Conservation (phyloP, 2,888 invertebrate genomes). For the Eudemis profundana region DNA sequence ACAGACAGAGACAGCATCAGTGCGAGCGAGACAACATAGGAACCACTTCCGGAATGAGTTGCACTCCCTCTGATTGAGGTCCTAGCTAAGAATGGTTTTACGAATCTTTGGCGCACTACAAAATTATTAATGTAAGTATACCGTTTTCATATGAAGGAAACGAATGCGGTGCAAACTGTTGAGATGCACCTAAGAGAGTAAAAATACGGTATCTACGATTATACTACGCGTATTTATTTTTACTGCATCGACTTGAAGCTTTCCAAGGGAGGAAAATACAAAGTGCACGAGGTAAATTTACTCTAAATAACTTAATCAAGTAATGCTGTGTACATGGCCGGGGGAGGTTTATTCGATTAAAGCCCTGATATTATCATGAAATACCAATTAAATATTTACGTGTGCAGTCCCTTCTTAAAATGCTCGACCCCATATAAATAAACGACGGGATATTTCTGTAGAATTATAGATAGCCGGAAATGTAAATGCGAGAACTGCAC, state of each 20-base stretch:
- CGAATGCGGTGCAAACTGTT: neutral
- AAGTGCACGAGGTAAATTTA: constrained; percentile 27
- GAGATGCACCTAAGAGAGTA: too few species aligned
- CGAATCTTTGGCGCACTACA: constrained; percentile 22
- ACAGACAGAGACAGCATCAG: constrained; percentile 25
- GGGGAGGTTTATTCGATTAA: constrained; percentile 40
- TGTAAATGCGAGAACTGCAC: constrained; percentile 2
- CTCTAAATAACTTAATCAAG: constrained; percentile 38
- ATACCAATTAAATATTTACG: constrained; percentile 43
- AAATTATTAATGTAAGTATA: constrained; percentile 22
- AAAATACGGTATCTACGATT: too few species aligned
- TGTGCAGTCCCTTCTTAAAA: constrained; percentile 32
- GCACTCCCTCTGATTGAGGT: constrained; percentile 84
- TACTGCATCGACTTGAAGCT: too few species aligned
- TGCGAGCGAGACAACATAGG: constrained; percentile 74
- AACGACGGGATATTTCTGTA: constrained; percentile 2
- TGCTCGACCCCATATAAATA: constrained; percentile 14
- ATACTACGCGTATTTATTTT: neutral
- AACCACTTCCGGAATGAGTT: constrained; percentile 86
- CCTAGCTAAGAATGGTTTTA: constrained; percentile 39
- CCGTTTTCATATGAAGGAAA: neutral
- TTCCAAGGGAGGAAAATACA: constrained; percentile 5
- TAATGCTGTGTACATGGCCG: constrained; percentile 40
- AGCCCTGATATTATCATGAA: constrained; percentile 42
- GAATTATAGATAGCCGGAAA: constrained; percentile 10